Conservation (phyloP, 2,888 invertebrate genomes). For the Caenorhabditis zanzibari region DNA sequence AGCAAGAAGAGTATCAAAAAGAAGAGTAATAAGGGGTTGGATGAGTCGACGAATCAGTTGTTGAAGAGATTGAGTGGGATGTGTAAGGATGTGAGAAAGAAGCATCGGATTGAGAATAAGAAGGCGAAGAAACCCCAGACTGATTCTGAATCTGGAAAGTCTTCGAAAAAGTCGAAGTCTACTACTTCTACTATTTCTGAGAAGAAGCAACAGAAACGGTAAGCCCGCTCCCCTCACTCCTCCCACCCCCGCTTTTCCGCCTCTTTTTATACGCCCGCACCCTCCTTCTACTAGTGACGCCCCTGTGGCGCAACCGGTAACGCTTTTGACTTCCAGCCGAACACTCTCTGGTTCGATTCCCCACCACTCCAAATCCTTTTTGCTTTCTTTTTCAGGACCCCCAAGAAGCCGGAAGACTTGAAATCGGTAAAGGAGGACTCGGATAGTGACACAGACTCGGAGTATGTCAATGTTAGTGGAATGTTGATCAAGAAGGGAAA, state of each 20-base stretch:
- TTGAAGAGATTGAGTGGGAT: constrained; percentile 7
- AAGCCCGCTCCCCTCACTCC: neutral
- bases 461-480: constrained; percentile 12
- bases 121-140: neutral
- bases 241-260: neutral
- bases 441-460: too few relatives aligned
- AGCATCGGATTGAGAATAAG: constrained; percentile 9
- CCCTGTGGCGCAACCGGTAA: neutral
- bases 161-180: neutral
- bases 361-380: neutral
- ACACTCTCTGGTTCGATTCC: neutral
- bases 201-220: neutral
- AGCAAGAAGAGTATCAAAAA: neutral
- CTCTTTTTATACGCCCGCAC: neutral
- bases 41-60: neutral
- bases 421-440: neutral
- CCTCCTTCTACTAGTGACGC: neutral
- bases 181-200: neutral
- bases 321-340: neutral
- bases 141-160: neutral
- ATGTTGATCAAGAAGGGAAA: constrained; percentile 2
- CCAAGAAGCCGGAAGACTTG: too few relatives aligned
- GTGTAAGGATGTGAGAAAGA: constrained; percentile 5
- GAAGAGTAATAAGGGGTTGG: neutral
- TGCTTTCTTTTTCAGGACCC: too few relatives aligned